A percentile compares a stretch with the other conserved stretches of the same genome.
These are phyloP conservation scores for Propsilocerus akamusi DNA, from an alignment of 1,140 invertebrate genomes.

Conservation along the genomic window DNA sequence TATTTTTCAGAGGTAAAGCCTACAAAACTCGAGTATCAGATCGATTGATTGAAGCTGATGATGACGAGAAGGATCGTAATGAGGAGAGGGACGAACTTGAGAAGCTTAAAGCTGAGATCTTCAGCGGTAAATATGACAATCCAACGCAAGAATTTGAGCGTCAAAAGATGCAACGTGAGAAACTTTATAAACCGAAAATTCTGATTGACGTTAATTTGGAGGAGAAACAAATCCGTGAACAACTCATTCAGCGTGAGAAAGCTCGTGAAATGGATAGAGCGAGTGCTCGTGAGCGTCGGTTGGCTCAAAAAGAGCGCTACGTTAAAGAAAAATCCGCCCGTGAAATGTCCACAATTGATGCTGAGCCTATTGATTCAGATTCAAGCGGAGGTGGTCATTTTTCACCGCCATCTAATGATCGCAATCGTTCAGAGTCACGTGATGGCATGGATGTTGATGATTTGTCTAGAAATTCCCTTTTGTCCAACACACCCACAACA, in stretches of 20 bases:
- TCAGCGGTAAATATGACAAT: slow-evolving; percentile 48
- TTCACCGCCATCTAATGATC: slow-evolving; percentile 18
- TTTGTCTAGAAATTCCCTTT: neutral
- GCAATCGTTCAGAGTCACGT: slow-evolving; percentile 19
- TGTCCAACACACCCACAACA: neutral
- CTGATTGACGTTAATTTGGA: slow-evolving; percentile 45
- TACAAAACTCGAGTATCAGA: slow-evolving; percentile 73
- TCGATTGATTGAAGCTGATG: slow-evolving; percentile 79
- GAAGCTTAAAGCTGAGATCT: slow-evolving; percentile 66
- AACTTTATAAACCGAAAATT: slow-evolving; percentile 63
- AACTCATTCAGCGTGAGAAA: slow-evolving; percentile 30
- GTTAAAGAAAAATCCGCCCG: slow-evolving; percentile 28
- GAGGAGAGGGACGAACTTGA: slow-evolving; percentile 86
- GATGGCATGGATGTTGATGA: slow-evolving; percentile 10
- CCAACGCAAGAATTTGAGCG: slow-evolving; percentile 65
- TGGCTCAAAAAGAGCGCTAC: slow-evolving; percentile 22
- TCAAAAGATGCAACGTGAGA: slow-evolving; percentile 56
- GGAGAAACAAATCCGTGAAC: slow-evolving; percentile 29
- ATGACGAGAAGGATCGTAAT: slow-evolving; percentile 72
- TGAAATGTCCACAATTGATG: slow-evolving; percentile 38
- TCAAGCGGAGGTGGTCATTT: slow-evolving; percentile 24
- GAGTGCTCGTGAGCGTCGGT: slow-evolving; percentile 19
- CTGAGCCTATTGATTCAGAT: slow-evolving; percentile 46
- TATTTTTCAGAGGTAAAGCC: slow-evolving; percentile 53
- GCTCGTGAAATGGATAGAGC: slow-evolving; percentile 28